Evolutionary conservation across 2,113 vertebrate genomes (phyloP).

Genomic region (Melanocharis versteri): DNA sequence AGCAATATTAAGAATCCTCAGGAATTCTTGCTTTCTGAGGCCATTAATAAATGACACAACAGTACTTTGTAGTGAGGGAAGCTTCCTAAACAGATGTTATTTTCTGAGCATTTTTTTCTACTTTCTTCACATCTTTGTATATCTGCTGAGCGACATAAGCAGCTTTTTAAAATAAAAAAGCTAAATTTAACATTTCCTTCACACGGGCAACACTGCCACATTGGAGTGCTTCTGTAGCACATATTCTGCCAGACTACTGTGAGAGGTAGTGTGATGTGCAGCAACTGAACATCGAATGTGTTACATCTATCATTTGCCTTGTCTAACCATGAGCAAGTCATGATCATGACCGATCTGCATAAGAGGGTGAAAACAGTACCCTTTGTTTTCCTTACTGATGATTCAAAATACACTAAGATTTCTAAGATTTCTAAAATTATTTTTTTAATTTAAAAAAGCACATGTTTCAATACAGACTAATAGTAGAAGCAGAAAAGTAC

Average conservation of each 20-base stretch:
- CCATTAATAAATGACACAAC: background rate
- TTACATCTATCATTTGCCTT: background rate
- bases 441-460: background rate
- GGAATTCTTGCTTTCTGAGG: background rate
- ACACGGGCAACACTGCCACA: constrained; percentile 41
- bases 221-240: constrained; percentile 36
- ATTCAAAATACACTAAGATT: background rate
- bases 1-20: background rate
- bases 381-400: background rate
- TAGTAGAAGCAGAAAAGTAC: background rate
- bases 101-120: background rate
- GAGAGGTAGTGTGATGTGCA: background rate
- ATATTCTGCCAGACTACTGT: constrained; percentile 45
- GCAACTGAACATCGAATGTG: constrained; percentile 9
- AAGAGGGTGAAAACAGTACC: background rate
- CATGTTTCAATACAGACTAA: background rate
- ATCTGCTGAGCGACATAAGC: constrained; percentile 15
- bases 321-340: background rate
- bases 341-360: background rate
- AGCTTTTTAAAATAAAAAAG: constrained; percentile 40
- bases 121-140: constrained; percentile 19
- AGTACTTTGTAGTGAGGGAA: background rate
- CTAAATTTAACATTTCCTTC: constrained; percentile 44
- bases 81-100: constrained; percentile 13
- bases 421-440: background rate